These are phyloP conservation scores for Serripes groenlandicus DNA, from an alignment of 2,888 invertebrate genomes.

Conservation along the genomic window DNA sequence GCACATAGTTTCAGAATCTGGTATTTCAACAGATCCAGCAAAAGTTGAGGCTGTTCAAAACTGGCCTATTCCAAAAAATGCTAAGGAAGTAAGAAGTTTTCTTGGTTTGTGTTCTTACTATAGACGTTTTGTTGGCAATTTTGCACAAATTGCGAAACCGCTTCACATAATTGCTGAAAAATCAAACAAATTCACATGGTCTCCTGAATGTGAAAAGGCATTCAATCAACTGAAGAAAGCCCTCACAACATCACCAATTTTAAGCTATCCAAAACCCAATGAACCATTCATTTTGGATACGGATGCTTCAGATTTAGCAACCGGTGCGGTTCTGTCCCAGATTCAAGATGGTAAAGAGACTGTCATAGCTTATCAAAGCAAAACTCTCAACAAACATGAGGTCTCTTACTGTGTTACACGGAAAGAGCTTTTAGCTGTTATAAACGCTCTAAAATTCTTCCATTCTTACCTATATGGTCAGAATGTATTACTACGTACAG, in stretches of 20 bases:
- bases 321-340: slow-evolving; percentile 25
- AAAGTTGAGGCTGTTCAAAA: slow-evolving; percentile 11
- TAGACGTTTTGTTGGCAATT: slow-evolving; percentile 22
- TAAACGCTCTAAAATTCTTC: slow-evolving; percentile 34
- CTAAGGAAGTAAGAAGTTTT: slow-evolving; percentile 13
- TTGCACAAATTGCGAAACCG: slow-evolving; percentile 29
- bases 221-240: slow-evolving; percentile 13
- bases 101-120: slow-evolving; percentile 25
- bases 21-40: slow-evolving; percentile 30
- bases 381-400: slow-evolving; percentile 28
- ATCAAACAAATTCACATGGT: slow-evolving; percentile 28
- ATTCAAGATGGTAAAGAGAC: slow-evolving; percentile 4
- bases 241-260: slow-evolving; percentile 24
- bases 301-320: slow-evolving; percentile 21
- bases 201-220: slow-evolving; percentile 27
- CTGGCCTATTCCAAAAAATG: slow-evolving; percentile 19
- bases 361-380: slow-evolving; percentile 43
- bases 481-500: slow-evolving; percentile 9
- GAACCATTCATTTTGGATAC: slow-evolving; percentile 32
- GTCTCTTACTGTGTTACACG: slow-evolving; percentile 8
- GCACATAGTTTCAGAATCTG: slow-evolving; percentile 24
- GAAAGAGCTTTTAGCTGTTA: slow-evolving; percentile 42
- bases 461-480: slow-evolving; percentile 23
- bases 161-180: slow-evolving; percentile 37
- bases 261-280: slow-evolving; percentile 22